Evolutionary conservation across 2,113 vertebrate genomes (phyloP).

Genomic region (Picathartes gymnocephalus): DNA sequence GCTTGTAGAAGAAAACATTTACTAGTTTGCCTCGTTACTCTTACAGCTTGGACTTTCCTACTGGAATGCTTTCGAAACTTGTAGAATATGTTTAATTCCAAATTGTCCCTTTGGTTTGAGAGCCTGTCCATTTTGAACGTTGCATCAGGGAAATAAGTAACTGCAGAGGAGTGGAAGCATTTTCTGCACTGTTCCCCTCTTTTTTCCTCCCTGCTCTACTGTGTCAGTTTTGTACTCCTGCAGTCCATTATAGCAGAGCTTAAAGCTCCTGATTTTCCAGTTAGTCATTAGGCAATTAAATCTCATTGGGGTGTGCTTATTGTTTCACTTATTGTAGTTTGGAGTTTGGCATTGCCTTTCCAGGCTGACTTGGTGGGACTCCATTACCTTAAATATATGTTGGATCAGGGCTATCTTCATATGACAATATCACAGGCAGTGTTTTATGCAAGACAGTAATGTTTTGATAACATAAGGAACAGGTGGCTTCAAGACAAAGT

Average conservation of each 20-base stretch:
- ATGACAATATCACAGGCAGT: neutral
- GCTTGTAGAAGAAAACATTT: neutral
- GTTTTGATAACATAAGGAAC: neutral
- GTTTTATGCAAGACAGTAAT: neutral
- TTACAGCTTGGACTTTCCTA: neutral
- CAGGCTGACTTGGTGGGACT: neutral
- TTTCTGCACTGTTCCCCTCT: neutral
- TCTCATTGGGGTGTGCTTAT: neutral
- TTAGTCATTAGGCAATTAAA: neutral
- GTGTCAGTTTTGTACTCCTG: neutral
- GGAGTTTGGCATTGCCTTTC: neutral
- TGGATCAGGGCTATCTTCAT: neutral
- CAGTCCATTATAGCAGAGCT: neutral
- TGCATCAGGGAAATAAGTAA: neutral
- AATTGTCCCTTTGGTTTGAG: neutral
- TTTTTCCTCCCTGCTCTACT: accelerated
- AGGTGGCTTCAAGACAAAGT: neutral
- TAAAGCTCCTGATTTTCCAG: neutral
- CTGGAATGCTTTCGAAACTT: neutral
- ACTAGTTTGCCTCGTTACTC: neutral
- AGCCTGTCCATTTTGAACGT: neutral
- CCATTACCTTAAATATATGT: neutral
- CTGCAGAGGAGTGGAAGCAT: neutral
- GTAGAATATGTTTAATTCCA: neutral
- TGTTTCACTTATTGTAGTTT: neutral